Base-by-base conservation (phyloP, 2,113 vertebrate genomes). In the Cochlearius cochlearius region DNA sequence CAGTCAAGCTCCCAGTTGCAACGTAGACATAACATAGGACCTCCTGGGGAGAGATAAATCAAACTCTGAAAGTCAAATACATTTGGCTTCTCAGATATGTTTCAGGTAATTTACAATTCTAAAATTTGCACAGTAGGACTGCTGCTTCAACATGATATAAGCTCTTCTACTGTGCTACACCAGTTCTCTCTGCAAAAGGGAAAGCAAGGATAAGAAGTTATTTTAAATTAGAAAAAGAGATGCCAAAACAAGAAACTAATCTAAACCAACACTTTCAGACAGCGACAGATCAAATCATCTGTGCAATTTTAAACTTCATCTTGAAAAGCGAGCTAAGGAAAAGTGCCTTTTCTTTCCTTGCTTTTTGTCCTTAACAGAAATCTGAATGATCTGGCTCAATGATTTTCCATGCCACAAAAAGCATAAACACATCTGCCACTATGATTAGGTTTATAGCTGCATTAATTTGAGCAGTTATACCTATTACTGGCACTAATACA, bases 81-180 rank as follows among this genome's bases (percentile, higher is more conserved):
- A n/a, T 91, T 86, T 84, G 30, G 18, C n/a, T 92, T 84, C 83
- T 91, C 75, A 53, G 75, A 36, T 64, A 64, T 13, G 15, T 79
- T 91, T 91, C 86, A 89, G 63, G 79, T 80, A 84, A 86, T 86
- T 92, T 74, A 21, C 67, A 86, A 66, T 69, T 83, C 52, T 41
- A 59, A 96, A 78, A 77, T 89, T 69, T 89, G 71, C 91, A 88
- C 88, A 73, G 75, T 76, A 86, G 83, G 86, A 72, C 66, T 86
- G 49, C 62, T 86, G 68, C 63, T 86, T 92, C 86, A 71, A 29
- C 34, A 32, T 29, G 39, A 52, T 71, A 43, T 11, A 52, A 88
- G 13, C 10, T 64, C 23, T 56, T 62, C 49, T 56, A 21, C 53
- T 47, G 30, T 73, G 49, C 43, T 73, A 36, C 6, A 77, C 4